Percentiles rank a stretch among this genome's conserved stretches.
Conservation (phyloP, 2,113 vertebrate species). For the Salvelinus fontinalis region DNA sequence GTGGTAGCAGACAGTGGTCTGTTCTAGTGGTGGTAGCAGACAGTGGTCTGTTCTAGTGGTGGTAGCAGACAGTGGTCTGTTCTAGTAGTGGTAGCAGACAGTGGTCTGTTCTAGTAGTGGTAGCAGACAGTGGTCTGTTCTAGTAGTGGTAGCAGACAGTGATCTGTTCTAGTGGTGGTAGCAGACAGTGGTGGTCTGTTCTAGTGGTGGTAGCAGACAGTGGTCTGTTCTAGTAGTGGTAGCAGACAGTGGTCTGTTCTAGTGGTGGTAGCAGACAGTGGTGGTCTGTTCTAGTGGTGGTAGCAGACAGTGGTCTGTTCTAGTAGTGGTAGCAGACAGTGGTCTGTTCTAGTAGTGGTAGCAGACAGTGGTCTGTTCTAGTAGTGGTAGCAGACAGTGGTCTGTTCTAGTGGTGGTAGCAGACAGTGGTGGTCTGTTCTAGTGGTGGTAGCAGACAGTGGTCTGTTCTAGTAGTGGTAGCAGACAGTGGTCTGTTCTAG, state of each 20-base stretch:
- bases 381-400: no score
- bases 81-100: not conserved
- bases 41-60: not conserved
- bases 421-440: not conserved
- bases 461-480: not conserved
- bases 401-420: not conserved
- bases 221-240: not conserved
- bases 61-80: not conserved
- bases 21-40: not conserved
- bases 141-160: no score
- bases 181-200: not conserved
- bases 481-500: not conserved
- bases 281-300: not conserved
- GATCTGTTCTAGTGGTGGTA: not conserved
- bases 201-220: no score
- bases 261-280: no score
- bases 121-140: not conserved
- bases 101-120: not conserved
- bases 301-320: not conserved
- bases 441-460: no score
- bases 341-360: not conserved
- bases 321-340: no score
- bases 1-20: not conserved
- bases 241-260: not conserved
- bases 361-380: not conserved